phyloP scores from a whole-genome alignment of 2,113 vertebrate genomes.

The Entomyzon cyanotis region DNA sequence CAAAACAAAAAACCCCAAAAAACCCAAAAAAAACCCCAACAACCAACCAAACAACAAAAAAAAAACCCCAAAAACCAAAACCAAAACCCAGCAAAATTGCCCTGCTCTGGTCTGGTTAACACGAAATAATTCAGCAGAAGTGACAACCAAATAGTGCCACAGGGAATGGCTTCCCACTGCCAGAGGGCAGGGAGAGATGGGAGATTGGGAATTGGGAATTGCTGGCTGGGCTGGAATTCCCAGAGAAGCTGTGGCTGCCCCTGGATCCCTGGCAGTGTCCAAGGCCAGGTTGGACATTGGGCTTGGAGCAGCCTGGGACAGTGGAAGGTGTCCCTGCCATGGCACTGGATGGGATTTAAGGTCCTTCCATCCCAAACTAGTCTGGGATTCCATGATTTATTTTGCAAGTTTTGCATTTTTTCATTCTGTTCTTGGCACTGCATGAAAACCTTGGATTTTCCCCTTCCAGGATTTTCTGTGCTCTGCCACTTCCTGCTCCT shows the following conservation, averaged over 20 bases:
- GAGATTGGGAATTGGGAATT: neutral
- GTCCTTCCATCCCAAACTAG: no score
- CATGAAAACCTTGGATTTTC: neutral
- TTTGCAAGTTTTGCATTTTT: neutral
- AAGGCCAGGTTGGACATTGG: neutral
- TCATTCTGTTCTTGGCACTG: neutral
- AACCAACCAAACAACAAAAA: neutral
- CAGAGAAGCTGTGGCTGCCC: neutral
- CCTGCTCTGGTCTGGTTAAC: neutral
- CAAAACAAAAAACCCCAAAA: no score
- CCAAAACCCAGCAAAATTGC: no score
- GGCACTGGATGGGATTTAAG: fast-evolving
- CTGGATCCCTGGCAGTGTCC: neutral
- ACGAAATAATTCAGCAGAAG: neutral
- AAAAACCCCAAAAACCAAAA: neutral
- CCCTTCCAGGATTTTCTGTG: neutral
- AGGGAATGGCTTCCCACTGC: neutral
- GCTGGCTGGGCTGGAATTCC: neutral
- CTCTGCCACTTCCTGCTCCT: neutral
- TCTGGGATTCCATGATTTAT: neutral
- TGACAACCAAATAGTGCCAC: fast-evolving
- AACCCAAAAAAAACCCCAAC: neutral
- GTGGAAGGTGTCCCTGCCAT: neutral
- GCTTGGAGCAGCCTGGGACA: neutral
- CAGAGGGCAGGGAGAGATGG: neutral